Evolutionary conservation across 2,113 vertebrate species (phyloP).

Genomic region (Embiotoca jacksoni): DNA sequence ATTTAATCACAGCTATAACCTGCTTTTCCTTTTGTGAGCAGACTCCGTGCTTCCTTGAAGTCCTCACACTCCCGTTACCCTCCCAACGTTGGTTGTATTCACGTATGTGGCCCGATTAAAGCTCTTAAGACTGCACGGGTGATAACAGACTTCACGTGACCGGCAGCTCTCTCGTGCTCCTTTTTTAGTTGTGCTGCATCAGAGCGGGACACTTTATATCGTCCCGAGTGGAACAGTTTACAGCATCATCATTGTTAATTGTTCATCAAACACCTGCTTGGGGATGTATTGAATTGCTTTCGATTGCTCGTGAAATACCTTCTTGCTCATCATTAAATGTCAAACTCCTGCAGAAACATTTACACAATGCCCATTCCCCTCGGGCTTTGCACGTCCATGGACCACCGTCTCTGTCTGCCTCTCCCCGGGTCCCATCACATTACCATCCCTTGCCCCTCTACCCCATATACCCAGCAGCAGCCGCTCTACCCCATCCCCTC

Average conservation of each 20-base stretch:
- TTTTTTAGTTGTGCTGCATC: background rate
- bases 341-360: background rate
- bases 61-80: background rate
- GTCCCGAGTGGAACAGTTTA: background rate
- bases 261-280: background rate
- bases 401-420: background rate
- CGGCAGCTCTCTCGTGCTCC: background rate
- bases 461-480: background rate
- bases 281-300: background rate
- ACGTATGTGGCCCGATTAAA: background rate
- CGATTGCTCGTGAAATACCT: background rate
- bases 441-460: constrained; percentile 11
- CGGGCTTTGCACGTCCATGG: background rate
- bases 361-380: background rate
- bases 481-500: constrained; percentile 41
- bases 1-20: background rate
- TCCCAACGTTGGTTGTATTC: background rate
- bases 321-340: too few relatives aligned
- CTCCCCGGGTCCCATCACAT: constrained; percentile 4
- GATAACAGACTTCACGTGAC: background rate
- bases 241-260: background rate
- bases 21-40: background rate
- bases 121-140: background rate
- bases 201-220: background rate
- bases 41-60: background rate